These are phyloP conservation scores for Amblyornis subalaris DNA, from an alignment of 2,113 vertebrate genomes.

Conservation along the genomic window DNA sequence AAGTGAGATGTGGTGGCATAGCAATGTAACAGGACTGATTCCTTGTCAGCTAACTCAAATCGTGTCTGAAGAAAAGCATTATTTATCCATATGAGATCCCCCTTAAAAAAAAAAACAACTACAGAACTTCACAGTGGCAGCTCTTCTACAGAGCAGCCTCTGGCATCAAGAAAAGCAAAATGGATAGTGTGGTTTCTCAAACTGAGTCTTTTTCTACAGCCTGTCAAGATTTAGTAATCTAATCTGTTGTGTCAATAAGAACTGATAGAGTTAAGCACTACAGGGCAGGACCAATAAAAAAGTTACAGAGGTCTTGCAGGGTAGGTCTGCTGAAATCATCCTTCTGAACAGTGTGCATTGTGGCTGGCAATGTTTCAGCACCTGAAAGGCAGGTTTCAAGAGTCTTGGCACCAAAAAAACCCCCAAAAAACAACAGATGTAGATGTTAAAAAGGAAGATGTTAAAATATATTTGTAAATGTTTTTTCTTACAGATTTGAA, in stretches of 20 bases:
- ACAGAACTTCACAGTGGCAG: neutral
- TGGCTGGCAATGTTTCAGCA: neutral
- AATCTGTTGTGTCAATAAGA: neutral
- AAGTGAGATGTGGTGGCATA: neutral
- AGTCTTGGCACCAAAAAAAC: neutral
- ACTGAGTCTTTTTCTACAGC: neutral
- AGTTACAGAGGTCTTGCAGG: neutral
- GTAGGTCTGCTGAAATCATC: neutral
- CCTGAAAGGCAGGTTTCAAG: neutral
- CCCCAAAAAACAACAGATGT: too few relatives aligned
- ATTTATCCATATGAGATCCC: neutral
- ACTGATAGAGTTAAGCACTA: neutral
- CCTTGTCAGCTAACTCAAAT: neutral
- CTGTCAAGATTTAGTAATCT: neutral
- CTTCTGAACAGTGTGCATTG: neutral
- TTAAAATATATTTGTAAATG: neutral
- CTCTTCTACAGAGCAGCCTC: neutral
- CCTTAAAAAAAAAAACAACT: neutral
- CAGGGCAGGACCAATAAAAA: neutral
- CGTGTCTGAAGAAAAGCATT: accelerated
- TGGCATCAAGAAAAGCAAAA: neutral
- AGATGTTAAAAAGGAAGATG: neutral
- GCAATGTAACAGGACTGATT: neutral
- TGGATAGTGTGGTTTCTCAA: neutral
- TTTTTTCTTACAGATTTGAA: neutral